These are phyloP conservation scores for Phainopepla nitens DNA, from an alignment of 2,113 vertebrate species.

Conservation along the genomic window DNA sequence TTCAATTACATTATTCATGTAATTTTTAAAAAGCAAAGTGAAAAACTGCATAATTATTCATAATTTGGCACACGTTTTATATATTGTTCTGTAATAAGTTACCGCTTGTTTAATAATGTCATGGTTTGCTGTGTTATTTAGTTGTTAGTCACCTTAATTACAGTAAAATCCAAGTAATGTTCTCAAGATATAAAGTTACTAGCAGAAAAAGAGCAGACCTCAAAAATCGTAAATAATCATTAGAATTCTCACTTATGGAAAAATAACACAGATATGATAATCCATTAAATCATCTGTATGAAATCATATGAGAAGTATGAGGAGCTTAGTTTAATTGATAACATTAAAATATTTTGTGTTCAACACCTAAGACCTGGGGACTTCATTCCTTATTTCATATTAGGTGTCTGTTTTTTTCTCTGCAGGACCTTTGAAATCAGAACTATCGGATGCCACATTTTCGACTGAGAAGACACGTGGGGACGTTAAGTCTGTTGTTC, in stretches of 20 bases:
- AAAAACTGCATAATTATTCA: background rate
- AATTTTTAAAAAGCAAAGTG: background rate
- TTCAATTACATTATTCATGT: background rate
- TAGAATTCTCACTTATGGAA: background rate
- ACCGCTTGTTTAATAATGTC: background rate
- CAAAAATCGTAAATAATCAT: background rate
- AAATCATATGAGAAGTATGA: background rate
- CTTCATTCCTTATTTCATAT: background rate
- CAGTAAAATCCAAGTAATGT: background rate
- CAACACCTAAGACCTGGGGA: background rate
- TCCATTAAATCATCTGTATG: too few relatives aligned
- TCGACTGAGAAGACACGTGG: background rate
- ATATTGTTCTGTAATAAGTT: background rate
- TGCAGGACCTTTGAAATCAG: background rate
- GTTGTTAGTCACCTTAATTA: background rate
- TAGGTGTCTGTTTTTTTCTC: background rate
- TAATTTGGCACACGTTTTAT: background rate
- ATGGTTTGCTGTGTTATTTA: background rate
- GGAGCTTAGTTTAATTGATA: background rate
- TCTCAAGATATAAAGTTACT: background rate
- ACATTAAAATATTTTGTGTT: background rate
- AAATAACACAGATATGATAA: background rate
- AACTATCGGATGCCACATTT: background rate
- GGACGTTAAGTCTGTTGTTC: accelerated
- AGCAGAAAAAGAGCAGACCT: background rate